phyloP scores from a whole-genome alignment of 2,113 vertebrate genomes.

The Rhineura floridana region DNA sequence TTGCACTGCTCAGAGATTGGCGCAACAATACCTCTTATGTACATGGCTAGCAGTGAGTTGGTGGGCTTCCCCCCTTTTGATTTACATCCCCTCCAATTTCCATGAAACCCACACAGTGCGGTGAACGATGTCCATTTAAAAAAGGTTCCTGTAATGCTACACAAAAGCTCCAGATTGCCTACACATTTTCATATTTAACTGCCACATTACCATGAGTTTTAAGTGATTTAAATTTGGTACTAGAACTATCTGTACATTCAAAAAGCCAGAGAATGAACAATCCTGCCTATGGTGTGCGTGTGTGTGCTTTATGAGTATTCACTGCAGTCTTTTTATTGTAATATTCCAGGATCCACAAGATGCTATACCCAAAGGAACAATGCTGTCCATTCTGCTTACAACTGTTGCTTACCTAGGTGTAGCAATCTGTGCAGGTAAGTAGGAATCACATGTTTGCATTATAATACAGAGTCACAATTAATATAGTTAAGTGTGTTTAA shows the following conservation, averaged over 20 bases:
- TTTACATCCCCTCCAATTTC: neutral
- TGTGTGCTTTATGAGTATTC: neutral
- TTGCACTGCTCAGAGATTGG: too few species aligned
- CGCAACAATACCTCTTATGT: too few species aligned
- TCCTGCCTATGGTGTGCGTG: neutral
- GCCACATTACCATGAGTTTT: neutral
- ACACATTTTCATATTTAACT: neutral
- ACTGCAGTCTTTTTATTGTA: neutral
- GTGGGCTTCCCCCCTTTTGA: too few species aligned
- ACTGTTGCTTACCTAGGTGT: constrained; percentile 87
- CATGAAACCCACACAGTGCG: neutral
- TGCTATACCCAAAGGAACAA: constrained; percentile 93
- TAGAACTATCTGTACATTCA: neutral
- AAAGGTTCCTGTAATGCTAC: neutral
- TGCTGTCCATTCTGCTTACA: constrained; percentile 94
- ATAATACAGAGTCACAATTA: neutral
- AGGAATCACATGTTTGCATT: constrained; percentile 2
- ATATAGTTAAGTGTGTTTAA: neutral
- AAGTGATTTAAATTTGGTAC: neutral
- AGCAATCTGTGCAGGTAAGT: constrained; percentile 89
- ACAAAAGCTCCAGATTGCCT: neutral
- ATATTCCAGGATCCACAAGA: constrained; percentile 86
- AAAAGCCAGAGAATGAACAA: neutral
- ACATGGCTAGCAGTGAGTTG: too few species aligned
- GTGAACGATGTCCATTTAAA: neutral